Conservation (phyloP, 2,113 vertebrate species). For the Trogon surrucura region DNA sequence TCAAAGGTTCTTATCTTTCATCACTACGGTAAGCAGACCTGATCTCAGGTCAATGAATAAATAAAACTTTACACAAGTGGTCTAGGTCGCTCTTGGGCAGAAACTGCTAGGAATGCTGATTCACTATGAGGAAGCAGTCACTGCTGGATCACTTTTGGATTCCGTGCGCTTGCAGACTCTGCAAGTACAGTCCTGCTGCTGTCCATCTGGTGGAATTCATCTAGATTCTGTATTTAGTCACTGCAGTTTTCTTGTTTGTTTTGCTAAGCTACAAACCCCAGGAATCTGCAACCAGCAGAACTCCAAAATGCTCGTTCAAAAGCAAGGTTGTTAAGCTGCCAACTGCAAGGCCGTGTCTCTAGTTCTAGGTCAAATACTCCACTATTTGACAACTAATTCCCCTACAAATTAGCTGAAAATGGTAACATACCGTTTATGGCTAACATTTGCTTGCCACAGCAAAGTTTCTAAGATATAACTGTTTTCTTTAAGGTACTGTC, state of each 20-base stretch:
- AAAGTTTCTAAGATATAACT: neutral
- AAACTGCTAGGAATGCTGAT: neutral
- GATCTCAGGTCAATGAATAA: neutral
- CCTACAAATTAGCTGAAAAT: neutral
- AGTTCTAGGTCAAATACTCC: neutral
- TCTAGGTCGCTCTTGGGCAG: neutral
- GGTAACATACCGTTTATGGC: neutral
- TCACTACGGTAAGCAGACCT: neutral
- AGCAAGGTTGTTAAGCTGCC: neutral
- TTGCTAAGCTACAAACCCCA: neutral
- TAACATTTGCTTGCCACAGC: neutral
- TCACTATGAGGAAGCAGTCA: neutral
- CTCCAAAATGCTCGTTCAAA: neutral
- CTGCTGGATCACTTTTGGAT: neutral
- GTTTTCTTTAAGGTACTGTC: neutral
- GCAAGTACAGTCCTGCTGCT: neutral
- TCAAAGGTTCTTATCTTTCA: neutral
- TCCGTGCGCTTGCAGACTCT: neutral
- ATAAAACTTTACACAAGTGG: neutral
- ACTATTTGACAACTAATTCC: neutral
- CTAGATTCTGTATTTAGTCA: neutral
- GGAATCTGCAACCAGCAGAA: neutral
- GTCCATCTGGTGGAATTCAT: neutral
- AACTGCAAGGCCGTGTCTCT: neutral
- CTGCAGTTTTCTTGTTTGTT: neutral